Percentiles rank a stretch among this genome's conserved stretches.
Conservation (phyloP, 2,888 invertebrate genomes). For the Netelia inedita region DNA sequence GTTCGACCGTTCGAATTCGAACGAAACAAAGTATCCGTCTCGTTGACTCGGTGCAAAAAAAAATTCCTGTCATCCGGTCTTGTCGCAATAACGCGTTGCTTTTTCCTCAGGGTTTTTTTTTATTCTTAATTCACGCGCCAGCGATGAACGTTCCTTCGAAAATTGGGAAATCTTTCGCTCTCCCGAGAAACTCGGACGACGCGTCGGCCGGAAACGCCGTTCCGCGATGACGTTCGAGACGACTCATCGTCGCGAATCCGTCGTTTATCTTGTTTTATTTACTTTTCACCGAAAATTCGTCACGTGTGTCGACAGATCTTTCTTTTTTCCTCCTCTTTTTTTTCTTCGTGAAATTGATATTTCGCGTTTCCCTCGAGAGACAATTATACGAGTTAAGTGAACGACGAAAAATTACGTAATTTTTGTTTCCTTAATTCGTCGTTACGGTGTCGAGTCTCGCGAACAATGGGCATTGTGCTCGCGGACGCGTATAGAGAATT, state of each 20-base stretch:
- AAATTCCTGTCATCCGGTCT: conserved; percentile 44
- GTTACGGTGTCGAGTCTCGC: background rate
- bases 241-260: conserved; percentile 9
- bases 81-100: conserved; percentile 24
- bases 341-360: conserved; percentile 1
- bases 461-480: conserved; percentile 54
- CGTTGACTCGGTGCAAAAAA: conserved; percentile 21
- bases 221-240: background rate
- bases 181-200: conserved; percentile 3
- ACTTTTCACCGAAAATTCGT: background rate
- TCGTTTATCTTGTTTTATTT: conserved; percentile 23
- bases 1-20: background rate
- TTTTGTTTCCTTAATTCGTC: conserved; percentile 10
- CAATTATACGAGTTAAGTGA: conserved; percentile 17
- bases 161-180: conserved; percentile 38
- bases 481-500: background rate
- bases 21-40: background rate
- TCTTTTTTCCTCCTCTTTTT: background rate
- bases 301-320: too few relatives aligned
- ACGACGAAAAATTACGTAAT: conserved; percentile 51
- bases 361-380: background rate
- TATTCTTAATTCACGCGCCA: conserved; percentile 2
- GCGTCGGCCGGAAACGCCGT: conserved; percentile 19
- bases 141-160: conserved; percentile 23
- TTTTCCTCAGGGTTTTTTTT: conserved; percentile 26